Evolutionary conservation across 1,140 invertebrate species (phyloP), one percentile per base, ranked within the genome.

Genomic region (Sweltsa coloradensis): DNA sequence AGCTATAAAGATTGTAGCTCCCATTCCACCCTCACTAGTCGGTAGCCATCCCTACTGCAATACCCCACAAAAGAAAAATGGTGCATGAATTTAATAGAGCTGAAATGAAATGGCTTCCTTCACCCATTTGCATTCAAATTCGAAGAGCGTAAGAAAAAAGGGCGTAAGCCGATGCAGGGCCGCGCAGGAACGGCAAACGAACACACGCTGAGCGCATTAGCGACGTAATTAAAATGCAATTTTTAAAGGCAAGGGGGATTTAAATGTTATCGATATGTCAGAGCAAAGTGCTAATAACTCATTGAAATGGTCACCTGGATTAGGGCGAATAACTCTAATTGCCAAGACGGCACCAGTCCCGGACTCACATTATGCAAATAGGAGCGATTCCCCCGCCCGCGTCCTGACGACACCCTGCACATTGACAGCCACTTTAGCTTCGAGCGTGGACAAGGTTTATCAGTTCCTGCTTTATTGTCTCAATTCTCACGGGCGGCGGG

Each of bases 41-140:
- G 9, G 11, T 27, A 5, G 6, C 36, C 7, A 7, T 13, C 2
- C 19, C 18, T 22, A 7, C 16, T 41, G 13, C 39, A 16, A 31
- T 13, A 23, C 37, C 34, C 46, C 29, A 43, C 50, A 36, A 47
- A 52, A 52, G 51, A 52, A 52, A 52, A 52, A 52, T 52, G 51
- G 41, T 42, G 51, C 51, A 52, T 52, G 51, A 52, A 52, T 52
- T 52, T 52, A 52, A 52, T 52, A 52, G 51, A 52, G 51, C 47
- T 52, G 51, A 52, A 52, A 52, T 52, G 51, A 31, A 52, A 52
- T 52, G 51, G 47, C 46, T 52, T 49, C 51, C 51, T 52, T 47
- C 40, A 22, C 48, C 47, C 51, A 53, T 53, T 53, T 53, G 48
- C 51, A 53, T 53, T 53, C 51, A 53, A 53, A 53, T 53, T 50